These are phyloP conservation scores for Notothenia coriiceps DNA, from an alignment of 2,113 vertebrate species.

Conservation along the genomic window DNA sequence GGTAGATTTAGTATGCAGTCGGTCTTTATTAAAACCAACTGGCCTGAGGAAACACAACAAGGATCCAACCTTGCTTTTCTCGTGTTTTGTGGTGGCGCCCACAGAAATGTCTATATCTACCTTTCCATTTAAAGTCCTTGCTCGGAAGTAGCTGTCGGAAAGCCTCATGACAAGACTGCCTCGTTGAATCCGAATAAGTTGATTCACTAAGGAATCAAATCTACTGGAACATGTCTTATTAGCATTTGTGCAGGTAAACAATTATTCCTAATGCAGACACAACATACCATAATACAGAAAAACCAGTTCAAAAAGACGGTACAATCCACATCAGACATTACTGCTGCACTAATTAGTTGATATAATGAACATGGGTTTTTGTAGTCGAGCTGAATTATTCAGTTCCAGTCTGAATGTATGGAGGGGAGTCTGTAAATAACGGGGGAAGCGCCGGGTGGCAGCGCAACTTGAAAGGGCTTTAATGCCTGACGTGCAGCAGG, in stretches of 20 bases:
- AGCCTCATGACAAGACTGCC: slow-evolving; percentile 20
- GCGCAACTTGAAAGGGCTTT: slow-evolving; percentile 44
- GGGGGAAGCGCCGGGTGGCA: slow-evolving; percentile 38
- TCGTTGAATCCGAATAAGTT: slow-evolving; percentile 32
- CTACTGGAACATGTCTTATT: slow-evolving; percentile 21
- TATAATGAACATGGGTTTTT: slow-evolving; percentile 43
- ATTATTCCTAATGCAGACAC: slow-evolving; percentile 7
- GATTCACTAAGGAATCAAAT: slow-evolving; percentile 19
- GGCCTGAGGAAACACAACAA: slow-evolving; percentile 65
- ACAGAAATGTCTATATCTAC: slow-evolving; percentile 40
- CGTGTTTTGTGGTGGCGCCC: slow-evolving; percentile 21
- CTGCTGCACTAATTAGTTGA: slow-evolving; percentile 51
- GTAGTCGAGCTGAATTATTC: slow-evolving; percentile 51
- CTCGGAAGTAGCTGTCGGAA: slow-evolving; percentile 29
- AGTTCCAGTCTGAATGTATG: slow-evolving; percentile 30
- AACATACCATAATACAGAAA: neutral
- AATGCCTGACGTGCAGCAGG: slow-evolving; percentile 54
- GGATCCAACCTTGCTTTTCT: slow-evolving; percentile 53
- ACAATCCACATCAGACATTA: slow-evolving; percentile 14
- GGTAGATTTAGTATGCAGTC: slow-evolving; percentile 63
- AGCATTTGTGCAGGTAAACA: slow-evolving; percentile 40
- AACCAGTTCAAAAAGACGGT: neutral
- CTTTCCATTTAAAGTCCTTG: slow-evolving; percentile 41
- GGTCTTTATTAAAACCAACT: slow-evolving; percentile 73
- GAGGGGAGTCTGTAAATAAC: slow-evolving; percentile 31